These are phyloP conservation scores for Channallabes apus DNA, from an alignment of 2,797 vertebrate genomes.

Conservation along the genomic window DNA sequence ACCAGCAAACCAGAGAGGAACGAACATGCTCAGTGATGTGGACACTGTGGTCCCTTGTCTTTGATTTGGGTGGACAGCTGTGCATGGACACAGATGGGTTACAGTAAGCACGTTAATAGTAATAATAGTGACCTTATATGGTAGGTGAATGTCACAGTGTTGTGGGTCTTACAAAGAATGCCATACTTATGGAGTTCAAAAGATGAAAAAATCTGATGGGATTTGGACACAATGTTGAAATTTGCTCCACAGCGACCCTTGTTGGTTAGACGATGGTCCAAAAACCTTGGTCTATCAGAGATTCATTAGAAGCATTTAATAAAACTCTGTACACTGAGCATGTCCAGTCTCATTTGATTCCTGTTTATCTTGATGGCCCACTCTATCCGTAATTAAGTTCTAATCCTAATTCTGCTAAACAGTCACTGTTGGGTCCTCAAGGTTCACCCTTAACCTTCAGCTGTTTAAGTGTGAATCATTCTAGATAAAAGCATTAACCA, in stretches of 20 bases:
- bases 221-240: not conserved
- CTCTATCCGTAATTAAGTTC: not conserved
- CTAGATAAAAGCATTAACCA: not conserved
- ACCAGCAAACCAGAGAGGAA: not conserved
- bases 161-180: not conserved
- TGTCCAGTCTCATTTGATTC: not conserved
- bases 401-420: not conserved
- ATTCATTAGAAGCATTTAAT: not conserved
- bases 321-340: not conserved
- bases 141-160: not conserved
- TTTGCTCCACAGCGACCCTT: not conserved
- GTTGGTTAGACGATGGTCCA: not conserved
- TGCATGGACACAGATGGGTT: not conserved
- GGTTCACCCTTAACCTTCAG: not conserved
- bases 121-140: no score
- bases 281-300: not conserved
- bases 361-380: not conserved
- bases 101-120: not conserved
- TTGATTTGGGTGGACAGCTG: not conserved
- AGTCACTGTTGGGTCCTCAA: not conserved
- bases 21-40: not conserved
- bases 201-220: not conserved
- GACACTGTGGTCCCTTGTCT: not conserved
- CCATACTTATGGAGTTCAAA: not conserved
- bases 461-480: not conserved